Evolutionary conservation across 2,888 invertebrate genomes (phyloP), one percentile per base, ranked within the genome.

Genomic region (Drosophila nr. perissopoda): DNA sequence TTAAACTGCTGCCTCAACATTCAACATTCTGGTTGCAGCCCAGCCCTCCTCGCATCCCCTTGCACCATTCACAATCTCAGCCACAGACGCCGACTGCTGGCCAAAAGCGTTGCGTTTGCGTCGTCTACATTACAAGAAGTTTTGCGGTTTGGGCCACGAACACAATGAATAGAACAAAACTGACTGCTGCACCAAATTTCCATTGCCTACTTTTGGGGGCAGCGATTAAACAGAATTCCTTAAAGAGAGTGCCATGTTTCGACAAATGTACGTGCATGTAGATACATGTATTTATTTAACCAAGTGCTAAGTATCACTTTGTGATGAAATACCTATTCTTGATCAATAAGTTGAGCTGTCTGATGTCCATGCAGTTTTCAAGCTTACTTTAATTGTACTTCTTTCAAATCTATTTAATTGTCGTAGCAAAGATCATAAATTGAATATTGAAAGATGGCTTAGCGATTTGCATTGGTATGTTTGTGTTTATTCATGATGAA

Each of bases 1-100:
- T 84, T 86, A 70, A 87, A 79, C 84, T 79, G 82, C 84, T 82
- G 82, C 70, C 74, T 74, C 69, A 74, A 82, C 82, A 80, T 64
- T 68, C 40, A 42, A 49, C 64, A 13, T 29, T 46, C 46, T 46
- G 46, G 21, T 46, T 16, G 42, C n/a, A 13, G 6, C 21, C 21
- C 18, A 27, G 11, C 11, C 34, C n/a, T n/a, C n/a, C 34, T 6
- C 18, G 1, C 21, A n/a, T 13, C 0, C 10, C 42, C 25, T 36
- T 13, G 40, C 27, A 13, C 4, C 70, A 71, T 76, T 71, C 76
- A 76, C 51, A 68, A 75, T 77, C 77, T 77, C 67, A 70, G 78
- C 64, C 58, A 81, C 70, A 76, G 81, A 69, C 69, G 67, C 60
- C 70, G 75, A 70, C 70, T 51, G 64, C 38, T 72, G 77, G 66